Evolutionary conservation across 92 coral and sea anemone species (phyloP).

Genomic region (Actinernus sp.): DNA sequence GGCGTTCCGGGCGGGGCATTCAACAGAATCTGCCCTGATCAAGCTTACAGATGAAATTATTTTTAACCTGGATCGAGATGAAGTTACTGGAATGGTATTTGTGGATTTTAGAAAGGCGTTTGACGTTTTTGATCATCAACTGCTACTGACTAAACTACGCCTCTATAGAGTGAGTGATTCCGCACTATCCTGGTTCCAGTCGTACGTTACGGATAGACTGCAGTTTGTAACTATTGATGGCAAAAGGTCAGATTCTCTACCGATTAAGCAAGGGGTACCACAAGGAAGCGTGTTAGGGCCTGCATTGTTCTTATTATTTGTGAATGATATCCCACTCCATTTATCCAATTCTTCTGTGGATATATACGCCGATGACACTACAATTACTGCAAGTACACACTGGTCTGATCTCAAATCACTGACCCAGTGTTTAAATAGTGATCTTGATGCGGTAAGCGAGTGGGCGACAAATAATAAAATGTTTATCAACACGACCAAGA

Average conservation of each 20-base stretch:
- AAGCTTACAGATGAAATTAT: conserved; percentile 40
- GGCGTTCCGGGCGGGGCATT: conserved; percentile 19
- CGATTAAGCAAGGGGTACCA: conserved; percentile 32
- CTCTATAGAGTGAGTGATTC: conserved; percentile 19
- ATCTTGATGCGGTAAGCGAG: conserved; percentile 19
- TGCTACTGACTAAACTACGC: conserved; percentile 15
- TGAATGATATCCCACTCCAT: conserved; percentile 46
- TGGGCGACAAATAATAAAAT: conserved; percentile 39
- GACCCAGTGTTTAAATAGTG: conserved; percentile 36
- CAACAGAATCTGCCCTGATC: conserved; percentile 52
- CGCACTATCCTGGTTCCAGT: conserved; percentile 50
- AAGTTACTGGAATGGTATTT: conserved; percentile 28
- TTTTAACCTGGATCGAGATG: conserved; percentile 31
- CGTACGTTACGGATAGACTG: conserved; percentile 31
- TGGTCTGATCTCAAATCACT: conserved; percentile 25
- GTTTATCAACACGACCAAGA: conserved; percentile 35
- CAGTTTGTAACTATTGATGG: conserved; percentile 31
- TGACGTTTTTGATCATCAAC: conserved; percentile 29
- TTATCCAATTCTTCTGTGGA: conserved; percentile 16
- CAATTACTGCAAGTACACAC: conserved; percentile 31
- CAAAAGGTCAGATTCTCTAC: conserved; percentile 20
- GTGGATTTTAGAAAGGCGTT: conserved; percentile 37
- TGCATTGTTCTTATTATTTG: conserved; percentile 45
- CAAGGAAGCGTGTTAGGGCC: no score
- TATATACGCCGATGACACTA: conserved; percentile 55